Percentiles rank a stretch among this genome's conserved stretches.
Evolutionary conservation across 2,113 vertebrate species (phyloP).

Genomic region (Chelonoidis abingdonii): DNA sequence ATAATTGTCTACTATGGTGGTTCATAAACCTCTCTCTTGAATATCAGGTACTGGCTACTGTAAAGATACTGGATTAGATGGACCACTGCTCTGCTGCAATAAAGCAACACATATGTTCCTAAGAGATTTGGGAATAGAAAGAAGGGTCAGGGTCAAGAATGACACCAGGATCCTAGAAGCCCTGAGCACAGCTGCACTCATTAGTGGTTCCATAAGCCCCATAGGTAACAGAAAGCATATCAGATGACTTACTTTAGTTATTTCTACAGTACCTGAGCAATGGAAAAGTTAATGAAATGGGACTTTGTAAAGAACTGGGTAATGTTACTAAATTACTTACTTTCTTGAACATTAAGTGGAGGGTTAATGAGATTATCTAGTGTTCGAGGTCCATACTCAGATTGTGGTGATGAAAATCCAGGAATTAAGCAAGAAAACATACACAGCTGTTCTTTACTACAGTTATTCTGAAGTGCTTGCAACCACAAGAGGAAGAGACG

Average conservation of each 20-base stretch:
- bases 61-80: not conserved
- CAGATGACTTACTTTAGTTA: not conserved
- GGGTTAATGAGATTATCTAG: slow-evolving; percentile 97
- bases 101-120: not conserved
- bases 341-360: slow-evolving; percentile 91
- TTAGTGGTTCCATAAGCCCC: not conserved
- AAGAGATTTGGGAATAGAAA: not conserved
- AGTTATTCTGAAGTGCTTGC: slow-evolving; percentile 96
- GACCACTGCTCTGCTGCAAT: not conserved
- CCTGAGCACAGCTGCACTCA: not conserved
- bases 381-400: slow-evolving; percentile 90
- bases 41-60: not conserved
- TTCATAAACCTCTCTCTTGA: not conserved
- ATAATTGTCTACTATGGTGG: not conserved
- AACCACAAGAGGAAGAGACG: slow-evolving; percentile 97
- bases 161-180: not conserved
- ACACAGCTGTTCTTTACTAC: slow-evolving; percentile 94
- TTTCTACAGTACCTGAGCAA: not conserved
- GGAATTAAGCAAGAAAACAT: slow-evolving; percentile 99
- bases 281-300: not conserved
- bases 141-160: not conserved
- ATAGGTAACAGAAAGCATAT: not conserved
- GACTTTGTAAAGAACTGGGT: fast-evolving
- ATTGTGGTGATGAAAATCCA: slow-evolving; percentile 93
- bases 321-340: slow-evolving; percentile 79